Percentiles rank a stretch among this genome's conserved stretches.
phyloP scores from a whole-genome alignment of 2,113 vertebrate species.

The Cercocebus atys region DNA sequence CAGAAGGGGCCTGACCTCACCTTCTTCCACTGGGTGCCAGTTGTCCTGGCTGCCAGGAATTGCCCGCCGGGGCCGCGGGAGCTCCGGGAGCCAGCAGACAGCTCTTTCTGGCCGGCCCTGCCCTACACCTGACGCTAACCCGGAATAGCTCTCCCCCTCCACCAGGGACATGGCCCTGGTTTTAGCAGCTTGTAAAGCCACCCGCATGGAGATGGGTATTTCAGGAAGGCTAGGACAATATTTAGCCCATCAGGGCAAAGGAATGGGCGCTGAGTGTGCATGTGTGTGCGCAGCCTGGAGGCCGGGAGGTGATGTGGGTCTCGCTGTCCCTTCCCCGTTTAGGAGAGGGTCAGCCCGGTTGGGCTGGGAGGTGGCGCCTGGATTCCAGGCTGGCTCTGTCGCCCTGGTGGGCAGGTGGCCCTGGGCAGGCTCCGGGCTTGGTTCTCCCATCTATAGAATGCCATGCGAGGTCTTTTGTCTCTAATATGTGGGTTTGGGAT shows the following conservation, averaged over 20 bases:
- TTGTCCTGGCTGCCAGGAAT: neutral
- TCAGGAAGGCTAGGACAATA: conserved; percentile 77
- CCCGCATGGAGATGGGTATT: conserved; percentile 67
- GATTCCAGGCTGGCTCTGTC: neutral
- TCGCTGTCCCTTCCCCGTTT: neutral
- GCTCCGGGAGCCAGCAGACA: neutral
- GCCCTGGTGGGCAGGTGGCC: neutral
- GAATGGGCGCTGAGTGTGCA: conserved; percentile 26
- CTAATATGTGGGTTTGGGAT: rapidly evolving
- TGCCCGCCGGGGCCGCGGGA: neutral
- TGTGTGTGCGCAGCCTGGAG: neutral
- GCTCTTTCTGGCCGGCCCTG: conserved; percentile 60
- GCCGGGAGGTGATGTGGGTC: rapidly evolving
- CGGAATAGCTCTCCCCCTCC: conserved; percentile 63
- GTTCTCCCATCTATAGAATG: neutral
- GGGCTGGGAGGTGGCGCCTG: neutral
- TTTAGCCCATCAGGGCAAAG: conserved; percentile 69
- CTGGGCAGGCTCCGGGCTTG: neutral
- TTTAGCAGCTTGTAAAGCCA: conserved; percentile 71
- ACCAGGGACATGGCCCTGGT: conserved; percentile 56
- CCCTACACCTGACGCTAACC: conserved; percentile 49
- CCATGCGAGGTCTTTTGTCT: rapidly evolving
- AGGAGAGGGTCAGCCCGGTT: neutral
- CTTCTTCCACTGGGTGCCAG: neutral
- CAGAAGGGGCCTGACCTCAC: neutral